These are phyloP conservation scores for Potorous gilbertii DNA, from an alignment of 2,797 vertebrate species.

Conservation along the genomic window DNA sequence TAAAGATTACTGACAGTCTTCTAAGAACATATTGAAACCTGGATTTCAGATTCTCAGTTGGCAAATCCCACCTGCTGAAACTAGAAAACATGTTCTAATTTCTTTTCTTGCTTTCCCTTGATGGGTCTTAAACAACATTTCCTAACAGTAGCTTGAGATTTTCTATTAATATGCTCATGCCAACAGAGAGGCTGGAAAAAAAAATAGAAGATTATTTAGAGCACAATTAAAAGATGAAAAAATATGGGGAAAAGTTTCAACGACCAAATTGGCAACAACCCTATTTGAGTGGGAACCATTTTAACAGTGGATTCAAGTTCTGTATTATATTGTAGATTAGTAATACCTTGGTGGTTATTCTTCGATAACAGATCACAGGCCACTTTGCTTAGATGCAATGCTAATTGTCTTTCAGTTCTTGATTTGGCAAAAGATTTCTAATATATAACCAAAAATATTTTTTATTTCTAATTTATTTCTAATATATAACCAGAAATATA, in stretches of 20 bases:
- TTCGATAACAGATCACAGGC: slow-evolving; percentile 29
- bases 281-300: not conserved
- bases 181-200: slow-evolving; percentile 41
- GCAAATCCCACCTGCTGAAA: slow-evolving; percentile 45
- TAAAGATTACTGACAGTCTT: slow-evolving; percentile 66
- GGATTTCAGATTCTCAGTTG: slow-evolving; percentile 57
- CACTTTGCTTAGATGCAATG: slow-evolving; percentile 26
- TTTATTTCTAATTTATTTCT: not conserved
- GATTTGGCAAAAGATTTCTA: slow-evolving; percentile 41
- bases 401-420: slow-evolving; percentile 14
- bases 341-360: not conserved
- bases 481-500: slow-evolving; percentile 36
- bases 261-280: slow-evolving; percentile 17
- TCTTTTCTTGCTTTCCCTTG: not conserved
- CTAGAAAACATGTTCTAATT: slow-evolving; percentile 2
- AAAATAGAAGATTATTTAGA: slow-evolving; percentile 25
- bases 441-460: slow-evolving; percentile 11
- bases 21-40: slow-evolving; percentile 48
- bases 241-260: slow-evolving; percentile 34
- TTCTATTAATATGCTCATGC: slow-evolving; percentile 33
- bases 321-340: not conserved
- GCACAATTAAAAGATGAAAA: slow-evolving; percentile 4
- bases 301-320: not conserved
- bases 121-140: slow-evolving; percentile 41
- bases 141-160: slow-evolving; percentile 32